These are phyloP conservation scores for Andrena fulva DNA, from an alignment of 2,888 invertebrate genomes.

Conservation along the genomic window DNA sequence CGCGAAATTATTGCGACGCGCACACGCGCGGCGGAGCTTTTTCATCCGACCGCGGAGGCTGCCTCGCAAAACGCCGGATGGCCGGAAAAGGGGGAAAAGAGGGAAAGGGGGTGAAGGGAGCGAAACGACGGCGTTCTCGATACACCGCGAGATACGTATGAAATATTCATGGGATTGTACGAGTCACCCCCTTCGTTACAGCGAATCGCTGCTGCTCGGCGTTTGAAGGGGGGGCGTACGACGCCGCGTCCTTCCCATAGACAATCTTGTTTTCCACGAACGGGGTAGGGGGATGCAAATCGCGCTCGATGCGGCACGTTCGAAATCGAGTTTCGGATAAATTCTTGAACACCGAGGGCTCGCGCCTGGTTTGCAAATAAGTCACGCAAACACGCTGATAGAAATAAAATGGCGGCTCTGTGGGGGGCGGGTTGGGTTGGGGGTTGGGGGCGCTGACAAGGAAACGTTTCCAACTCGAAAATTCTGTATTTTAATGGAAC, in stretches of 20 bases:
- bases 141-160: slow-evolving; percentile 56
- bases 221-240: slow-evolving; percentile 21
- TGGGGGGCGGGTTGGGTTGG: not conserved
- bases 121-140: slow-evolving; percentile 43
- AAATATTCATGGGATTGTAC: slow-evolving; percentile 60
- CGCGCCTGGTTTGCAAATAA: slow-evolving; percentile 15
- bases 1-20: slow-evolving; percentile 39
- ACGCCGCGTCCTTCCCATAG: slow-evolving; percentile 24
- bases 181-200: slow-evolving; percentile 53
- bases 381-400: slow-evolving; percentile 19
- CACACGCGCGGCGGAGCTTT: slow-evolving; percentile 21
- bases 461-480: no score
- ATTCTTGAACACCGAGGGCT: slow-evolving; percentile 33
- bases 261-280: slow-evolving; percentile 49
- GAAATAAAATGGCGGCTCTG: slow-evolving; percentile 21
- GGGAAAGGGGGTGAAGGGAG: not conserved
- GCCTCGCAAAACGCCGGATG: slow-evolving; percentile 13
- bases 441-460: no score
- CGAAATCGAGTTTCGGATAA: slow-evolving; percentile 49
- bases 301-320: not conserved
- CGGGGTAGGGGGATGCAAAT: slow-evolving; percentile 50
- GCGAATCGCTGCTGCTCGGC: slow-evolving; percentile 35
- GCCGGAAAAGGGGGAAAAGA: no score
- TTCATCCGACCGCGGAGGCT: slow-evolving; percentile 21
- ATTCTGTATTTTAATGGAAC: slow-evolving; percentile 2